phyloP scores from a whole-genome alignment of 2,797 vertebrate genomes.

The Pseudomugil tenellus region DNA sequence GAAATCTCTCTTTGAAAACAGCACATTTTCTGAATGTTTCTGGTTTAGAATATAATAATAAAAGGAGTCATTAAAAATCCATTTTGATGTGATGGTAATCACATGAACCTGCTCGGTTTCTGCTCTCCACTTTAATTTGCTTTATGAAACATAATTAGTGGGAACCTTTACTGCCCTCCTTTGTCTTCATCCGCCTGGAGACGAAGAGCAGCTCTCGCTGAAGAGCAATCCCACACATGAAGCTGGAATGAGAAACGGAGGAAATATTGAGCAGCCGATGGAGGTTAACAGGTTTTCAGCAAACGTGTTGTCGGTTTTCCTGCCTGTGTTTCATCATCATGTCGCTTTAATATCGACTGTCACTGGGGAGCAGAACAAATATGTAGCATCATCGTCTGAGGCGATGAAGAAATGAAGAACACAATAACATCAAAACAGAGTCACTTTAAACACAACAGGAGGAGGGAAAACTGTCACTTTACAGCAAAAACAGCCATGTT shows the following conservation, averaged over 20 bases:
- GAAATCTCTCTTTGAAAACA: constrained; percentile 15
- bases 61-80: constrained; percentile 50
- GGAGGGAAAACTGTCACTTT: constrained; percentile 47
- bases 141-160: constrained; percentile 54
- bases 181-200: constrained; percentile 44
- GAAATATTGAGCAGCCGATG: constrained; percentile 44
- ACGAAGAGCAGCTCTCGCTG: constrained; percentile 20
- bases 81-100: constrained; percentile 47
- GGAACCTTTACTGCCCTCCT: constrained; percentile 43
- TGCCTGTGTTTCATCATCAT: constrained; percentile 63
- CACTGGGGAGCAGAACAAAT: constrained; percentile 59
- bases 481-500: constrained; percentile 60
- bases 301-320: constrained; percentile 42
- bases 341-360: constrained; percentile 63
- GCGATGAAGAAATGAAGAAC: constrained; percentile 70
- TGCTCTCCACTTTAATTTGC: constrained; percentile 44
- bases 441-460: constrained; percentile 51
- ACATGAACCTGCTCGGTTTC: constrained; percentile 36
- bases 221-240: constrained; percentile 15
- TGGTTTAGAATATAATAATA: constrained; percentile 16
- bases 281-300: constrained; percentile 50
- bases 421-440: constrained; percentile 76
- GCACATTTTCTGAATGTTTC: constrained; percentile 26
- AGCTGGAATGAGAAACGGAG: constrained; percentile 3
- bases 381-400: constrained; percentile 61